Base-by-base conservation (phyloP, 2,888 invertebrate species). In the Nasonia oneida region DNA sequence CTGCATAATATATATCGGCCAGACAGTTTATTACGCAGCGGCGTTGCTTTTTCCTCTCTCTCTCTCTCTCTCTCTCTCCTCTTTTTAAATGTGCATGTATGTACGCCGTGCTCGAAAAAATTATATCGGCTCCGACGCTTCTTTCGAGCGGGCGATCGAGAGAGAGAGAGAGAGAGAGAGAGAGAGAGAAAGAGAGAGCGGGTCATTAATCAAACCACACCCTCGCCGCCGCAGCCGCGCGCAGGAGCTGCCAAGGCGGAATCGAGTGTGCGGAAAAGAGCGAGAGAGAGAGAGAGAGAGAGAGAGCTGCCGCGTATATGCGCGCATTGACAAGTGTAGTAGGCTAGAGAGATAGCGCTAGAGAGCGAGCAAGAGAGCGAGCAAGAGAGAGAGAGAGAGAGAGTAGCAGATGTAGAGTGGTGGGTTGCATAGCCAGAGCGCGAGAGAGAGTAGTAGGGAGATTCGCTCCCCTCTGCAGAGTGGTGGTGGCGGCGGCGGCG, bases 141-240 rank as follows among this genome's bases (percentile, higher is more conserved):
- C 57, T 61, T 8, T 61, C 37, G 3, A 37, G 37, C 37, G 0
- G 37, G 37, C 33, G 39, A n/a, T 85, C 88, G 89, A 89, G 86
- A 89, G 89, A 87, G 89, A 89, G 92, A 93, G 92, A 87, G 89
- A 89, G 1, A 29, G 1, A 87, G 89, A 89, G 89, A 92, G 89
- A 89, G 86, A 89, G 89, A 87, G 89, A 89, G 29, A 29, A 1
- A 87, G 89, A 89, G 89, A 92, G 92, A 93, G 92, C 91, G 90
- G 92, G 92, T 93, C 93, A 92, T 93, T 93, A 93, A 93, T 93
- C 93, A 93, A 93, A 93, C 93, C 93, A 91, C 93, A 93, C 93
- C 93, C 93, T 92, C 90, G 84, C 70, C 71, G n/a, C 61, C 15
- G 2, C 78, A 90, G 90, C 57, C 77, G 90, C 90, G 91, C 90